Base-by-base conservation (phyloP, 2,797 vertebrate species). In the Lagodon rhomboides region DNA sequence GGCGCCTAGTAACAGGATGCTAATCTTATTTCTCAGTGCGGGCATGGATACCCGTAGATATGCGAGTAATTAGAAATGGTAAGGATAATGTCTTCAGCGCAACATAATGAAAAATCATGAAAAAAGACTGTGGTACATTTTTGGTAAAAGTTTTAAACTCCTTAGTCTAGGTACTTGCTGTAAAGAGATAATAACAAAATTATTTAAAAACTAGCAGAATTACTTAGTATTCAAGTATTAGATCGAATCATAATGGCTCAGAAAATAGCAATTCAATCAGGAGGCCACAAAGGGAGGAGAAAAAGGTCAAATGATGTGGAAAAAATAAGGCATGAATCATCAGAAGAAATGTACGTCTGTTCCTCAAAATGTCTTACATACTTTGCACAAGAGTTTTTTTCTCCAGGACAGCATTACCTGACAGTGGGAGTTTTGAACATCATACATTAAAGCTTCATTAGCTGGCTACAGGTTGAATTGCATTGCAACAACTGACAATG, bases 401-500 rank as follows among this genome's bases (percentile, higher is more conserved):
- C 12, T 17, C 11, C 2, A 62, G 17, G 23, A 6, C 13, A 22
- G 44, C 56, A 25, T 43, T 41, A 77, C 50, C 70, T 70, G 44
- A 51, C 63, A 49, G 1, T 13, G 18, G 38, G 20, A 34, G 13
- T 65, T 67, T 38, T 10, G 11, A 65, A 63, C 34, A 9, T 53
- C 27, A 53, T 41, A 59, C 0, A 22, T 66, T 68, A 67, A 62
- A 69, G 60, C 23, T 75, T 68, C 53, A 84, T 73, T 69, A 69
- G 65, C 46, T 54, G 5, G 13, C 23, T 44, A 9, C 51, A 55
- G 38, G 16, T 60, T 58, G 23, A 67, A 43, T 73, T 58, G n/a
- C 27, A 59, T 22, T 73, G 49, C 27, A 65, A 79, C 25, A 81
- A 77, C 17, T 43, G 71, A 63, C 55, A 73, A 56, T 60, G 51